Percentiles rank a stretch among this genome's conserved stretches.
Conservation (phyloP, 2,113 vertebrate genomes). For the Centropus unirufus region DNA sequence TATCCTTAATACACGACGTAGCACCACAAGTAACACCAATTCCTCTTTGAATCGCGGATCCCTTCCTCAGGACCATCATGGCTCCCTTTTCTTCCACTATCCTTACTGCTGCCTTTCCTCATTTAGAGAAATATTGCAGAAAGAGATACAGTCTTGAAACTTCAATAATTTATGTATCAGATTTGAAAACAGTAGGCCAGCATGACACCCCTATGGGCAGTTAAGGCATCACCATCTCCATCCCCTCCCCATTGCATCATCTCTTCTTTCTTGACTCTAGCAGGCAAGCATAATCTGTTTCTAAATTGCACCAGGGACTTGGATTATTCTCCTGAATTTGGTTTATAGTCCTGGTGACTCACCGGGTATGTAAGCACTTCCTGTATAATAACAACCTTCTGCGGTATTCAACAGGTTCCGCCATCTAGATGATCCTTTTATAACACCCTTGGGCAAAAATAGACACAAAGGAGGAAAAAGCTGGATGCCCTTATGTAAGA, state of each 20-base stretch:
- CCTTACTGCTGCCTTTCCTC: neutral
- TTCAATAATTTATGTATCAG: neutral
- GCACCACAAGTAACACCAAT: neutral
- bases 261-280: neutral
- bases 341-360: neutral
- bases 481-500: neutral
- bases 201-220: neutral
- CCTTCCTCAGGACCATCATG: fast-evolving
- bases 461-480: neutral
- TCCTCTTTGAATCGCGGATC: neutral
- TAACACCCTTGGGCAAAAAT: neutral
- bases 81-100: neutral
- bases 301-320: neutral
- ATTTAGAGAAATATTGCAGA: neutral
- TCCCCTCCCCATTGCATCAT: neutral
- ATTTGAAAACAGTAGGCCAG: neutral
- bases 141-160: neutral
- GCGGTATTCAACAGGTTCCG: neutral
- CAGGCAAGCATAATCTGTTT: neutral
- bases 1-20: neutral
- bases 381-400: neutral
- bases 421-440: neutral
- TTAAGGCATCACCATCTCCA: neutral
- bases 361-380: fast-evolving
- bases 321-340: neutral